Evolutionary conservation across 2,113 vertebrate genomes (phyloP), one percentile per base, ranked within the genome.

Genomic region (Eulacestoma nigropectus): DNA sequence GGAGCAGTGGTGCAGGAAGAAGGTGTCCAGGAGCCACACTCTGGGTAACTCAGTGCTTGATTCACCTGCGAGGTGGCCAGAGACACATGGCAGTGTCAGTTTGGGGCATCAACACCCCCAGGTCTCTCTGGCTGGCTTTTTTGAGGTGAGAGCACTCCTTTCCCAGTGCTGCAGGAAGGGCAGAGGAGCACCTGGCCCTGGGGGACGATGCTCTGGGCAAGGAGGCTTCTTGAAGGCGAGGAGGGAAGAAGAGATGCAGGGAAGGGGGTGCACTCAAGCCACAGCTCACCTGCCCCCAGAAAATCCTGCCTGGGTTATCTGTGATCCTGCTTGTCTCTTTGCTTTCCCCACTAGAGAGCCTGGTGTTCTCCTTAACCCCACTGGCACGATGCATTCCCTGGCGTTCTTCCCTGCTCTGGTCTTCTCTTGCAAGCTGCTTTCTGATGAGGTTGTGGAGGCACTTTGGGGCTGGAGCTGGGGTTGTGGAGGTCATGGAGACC

Each of bases 191-290:
- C 55, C 49, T 6, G 5, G 46, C 4, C 18, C 25, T 0, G 0
- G 42, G 13, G 41, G 8, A 52, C 0, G 0, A 7, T 44, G 44
- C 44, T 59, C 21, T 3, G 16, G 29, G 46, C 0, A 0, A 50
- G 41, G 25, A 84, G 33, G 35, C 19, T 79, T 64, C 46, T 33
- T 59, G 49, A 47, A 10, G 41, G 15, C 3, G 6, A 55, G 49
- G n/a, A 56, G 9, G 15, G 35, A 41, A 46, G 41, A 60, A 33
- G 62, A 44, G 56, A 8, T 52, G 15, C 53, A 63, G 30, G 19
- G 8, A 44, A 20, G n/a, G 25, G 13, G 5, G 4, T 50, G 9
- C 42, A 17, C 22, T 69, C 26, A 5, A 33, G n/a, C 35, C 27
- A 55, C 77, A 29, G 50, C 37, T 87, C 35, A 52, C 1, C 2